These are phyloP conservation scores for Patella vulgata DNA, from an alignment of 1,140 invertebrate genomes.

Conservation along the genomic window DNA sequence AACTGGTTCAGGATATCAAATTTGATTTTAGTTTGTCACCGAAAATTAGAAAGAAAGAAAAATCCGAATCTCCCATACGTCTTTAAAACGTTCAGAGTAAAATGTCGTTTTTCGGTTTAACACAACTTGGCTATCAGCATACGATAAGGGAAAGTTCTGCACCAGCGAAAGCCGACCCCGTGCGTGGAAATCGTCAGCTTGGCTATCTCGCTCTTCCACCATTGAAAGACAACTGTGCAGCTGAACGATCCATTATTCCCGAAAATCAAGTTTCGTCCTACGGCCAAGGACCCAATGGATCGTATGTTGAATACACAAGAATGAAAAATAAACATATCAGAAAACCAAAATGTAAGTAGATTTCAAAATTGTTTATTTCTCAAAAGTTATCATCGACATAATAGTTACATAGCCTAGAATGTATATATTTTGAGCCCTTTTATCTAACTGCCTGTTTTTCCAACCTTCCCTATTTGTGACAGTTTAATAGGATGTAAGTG, in stretches of 20 bases:
- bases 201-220: constrained; percentile 56
- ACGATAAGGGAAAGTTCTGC: constrained; percentile 53
- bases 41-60: no score
- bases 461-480: no score
- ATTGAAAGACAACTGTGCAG: constrained; percentile 45
- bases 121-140: constrained; percentile 63
- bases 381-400: no score
- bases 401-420: no score
- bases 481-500: no score
- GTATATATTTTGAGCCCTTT: no score
- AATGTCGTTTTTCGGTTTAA: constrained; percentile 64
- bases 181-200: constrained; percentile 49
- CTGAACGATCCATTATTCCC: constrained; percentile 50
- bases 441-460: no score
- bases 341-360: constrained; percentile 51
- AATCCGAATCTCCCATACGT: no score
- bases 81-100: no score
- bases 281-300: constrained; percentile 58
- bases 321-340: constrained; percentile 60
- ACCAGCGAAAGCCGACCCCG: constrained; percentile 43
- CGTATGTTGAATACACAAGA: constrained; percentile 55
- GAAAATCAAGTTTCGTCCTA: constrained; percentile 57
- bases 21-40: not conserved
- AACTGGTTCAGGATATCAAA: not conserved
- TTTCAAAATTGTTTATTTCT: no score